A percentile compares a stretch with the other conserved stretches of the same genome.
Conservation (phyloP, 2,888 invertebrate species). For the Phania funesta region DNA sequence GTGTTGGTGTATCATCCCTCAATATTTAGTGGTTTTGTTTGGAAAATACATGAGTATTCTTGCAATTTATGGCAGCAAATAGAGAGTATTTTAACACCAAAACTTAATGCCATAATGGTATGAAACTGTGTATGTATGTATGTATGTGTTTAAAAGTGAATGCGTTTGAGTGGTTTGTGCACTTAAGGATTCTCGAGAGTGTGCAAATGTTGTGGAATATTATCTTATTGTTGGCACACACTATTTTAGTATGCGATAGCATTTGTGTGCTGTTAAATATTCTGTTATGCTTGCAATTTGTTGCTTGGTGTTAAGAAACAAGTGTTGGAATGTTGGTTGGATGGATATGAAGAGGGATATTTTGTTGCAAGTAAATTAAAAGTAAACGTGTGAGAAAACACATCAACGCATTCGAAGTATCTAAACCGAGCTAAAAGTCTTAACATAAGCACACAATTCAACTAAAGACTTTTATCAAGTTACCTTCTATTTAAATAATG, state of each 20-base stretch:
- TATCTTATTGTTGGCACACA: slow-evolving; percentile 24
- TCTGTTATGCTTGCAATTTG: background rate
- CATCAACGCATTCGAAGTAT: background rate
- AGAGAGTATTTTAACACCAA: slow-evolving; percentile 58
- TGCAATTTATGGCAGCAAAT: slow-evolving; percentile 53
- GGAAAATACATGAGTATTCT: slow-evolving; percentile 11
- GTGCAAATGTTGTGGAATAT: slow-evolving; percentile 9
- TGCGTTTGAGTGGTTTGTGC: background rate
- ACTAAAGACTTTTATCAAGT: background rate
- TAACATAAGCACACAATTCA: background rate
- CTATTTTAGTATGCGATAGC: background rate
- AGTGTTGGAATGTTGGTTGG: background rate
- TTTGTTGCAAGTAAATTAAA: background rate
- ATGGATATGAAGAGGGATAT: background rate
- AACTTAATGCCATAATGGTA: slow-evolving; percentile 55
- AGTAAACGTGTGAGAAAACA: background rate
- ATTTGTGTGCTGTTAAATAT: slow-evolving; percentile 19
- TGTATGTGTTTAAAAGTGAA: background rate
- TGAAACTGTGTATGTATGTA: slow-evolving; percentile 15
- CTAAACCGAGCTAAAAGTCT: background rate
- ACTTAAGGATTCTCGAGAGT: background rate
- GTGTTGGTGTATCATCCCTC: slow-evolving; percentile 33
- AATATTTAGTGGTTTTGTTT: slow-evolving; percentile 47
- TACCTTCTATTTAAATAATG: background rate
- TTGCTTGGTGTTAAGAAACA: slow-evolving; percentile 4